These are phyloP conservation scores for Rhagoletis zephyria DNA, from an alignment of 1,140 invertebrate species.

Conservation along the genomic window DNA sequence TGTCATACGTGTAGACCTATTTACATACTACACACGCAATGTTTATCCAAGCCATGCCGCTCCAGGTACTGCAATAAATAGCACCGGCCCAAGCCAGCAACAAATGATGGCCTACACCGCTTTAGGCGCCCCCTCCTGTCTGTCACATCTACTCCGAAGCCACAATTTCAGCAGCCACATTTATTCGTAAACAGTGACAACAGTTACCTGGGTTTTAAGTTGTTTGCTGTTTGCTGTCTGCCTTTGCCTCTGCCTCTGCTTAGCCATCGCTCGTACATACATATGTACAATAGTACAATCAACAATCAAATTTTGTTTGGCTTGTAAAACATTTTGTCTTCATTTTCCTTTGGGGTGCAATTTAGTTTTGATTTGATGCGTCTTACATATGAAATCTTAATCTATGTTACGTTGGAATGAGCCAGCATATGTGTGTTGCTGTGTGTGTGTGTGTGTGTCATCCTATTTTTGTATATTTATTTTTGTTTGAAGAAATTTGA, in stretches of 20 bases:
- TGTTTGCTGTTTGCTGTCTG: neutral
- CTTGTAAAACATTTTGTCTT: slow-evolving; percentile 43
- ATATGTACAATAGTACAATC: too few relatives aligned
- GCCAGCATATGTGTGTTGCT: neutral
- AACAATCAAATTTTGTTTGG: slow-evolving; percentile 26
- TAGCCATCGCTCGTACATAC: too few relatives aligned
- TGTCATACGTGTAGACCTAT: slow-evolving; percentile 22
- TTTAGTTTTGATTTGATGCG: slow-evolving; percentile 35
- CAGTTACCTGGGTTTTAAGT: slow-evolving; percentile 20
- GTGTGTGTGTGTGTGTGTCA: neutral
- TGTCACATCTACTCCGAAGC: neutral
- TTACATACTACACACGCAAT: neutral
- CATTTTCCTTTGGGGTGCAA: slow-evolving; percentile 34
- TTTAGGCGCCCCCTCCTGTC: neutral
- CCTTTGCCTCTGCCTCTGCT: neutral
- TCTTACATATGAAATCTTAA: slow-evolving; percentile 37
- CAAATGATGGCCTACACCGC: neutral
- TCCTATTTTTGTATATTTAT: too few relatives aligned
- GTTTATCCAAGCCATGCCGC: too few relatives aligned
- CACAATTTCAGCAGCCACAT: neutral
- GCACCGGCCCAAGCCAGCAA: neutral
- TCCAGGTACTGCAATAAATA: neutral
- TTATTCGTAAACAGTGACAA: slow-evolving; percentile 15
- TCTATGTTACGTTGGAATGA: neutral
- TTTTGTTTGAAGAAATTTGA: slow-evolving; percentile 8